Base-by-base conservation (phyloP, 2,113 vertebrate species). In the Macrotus californicus region DNA sequence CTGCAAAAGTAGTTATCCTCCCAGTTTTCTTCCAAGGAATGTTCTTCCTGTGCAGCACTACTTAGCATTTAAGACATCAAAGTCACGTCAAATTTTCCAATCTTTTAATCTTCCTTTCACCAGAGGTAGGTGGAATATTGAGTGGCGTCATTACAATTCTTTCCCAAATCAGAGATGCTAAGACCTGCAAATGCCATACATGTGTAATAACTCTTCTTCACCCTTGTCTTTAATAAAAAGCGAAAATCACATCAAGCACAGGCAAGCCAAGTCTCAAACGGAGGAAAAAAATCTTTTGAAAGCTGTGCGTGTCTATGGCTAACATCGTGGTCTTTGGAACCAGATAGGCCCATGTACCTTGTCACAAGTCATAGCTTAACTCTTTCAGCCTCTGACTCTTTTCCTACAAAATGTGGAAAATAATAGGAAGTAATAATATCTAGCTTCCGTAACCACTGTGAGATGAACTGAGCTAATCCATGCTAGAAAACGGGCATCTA, bases 1-100 rank as follows among this genome's bases (percentile, higher is more conserved):
- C 96, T 97, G 94, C 73, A 98, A 87, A 97, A 98, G 97, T 85
- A 97, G 91, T 88, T 96, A 87, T 43, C 10, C 36, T 70, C 14
- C 0, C 48, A 41, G 59, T 56, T 93, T 86, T 94, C 89, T 97
- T 97, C 86, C 94, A 92, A 77, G 96, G 89, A 97, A 95, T 94
- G 89, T 96, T 89, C 77, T 89, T 82, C 80, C 89, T 96, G 96
- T 92, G 54, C 69, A 96, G 56, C 87, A 50, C 48, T 93, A 39
- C 52, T 95, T 98, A 72, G 76, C 50, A 72, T 94, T 94, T 86
- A 97, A 56, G 85, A 70, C 97, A 97, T 96, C 97, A 97, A 97
- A 97, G 80, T 95, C 88, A 85, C 85, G 73, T 95, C 97, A 96
- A 48, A 77, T 66, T 96, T 97, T 95, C 92, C 96, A 97, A 61